Evolutionary conservation across 2,888 invertebrate genomes (phyloP).

Genomic region (Conus canariensis): DNA sequence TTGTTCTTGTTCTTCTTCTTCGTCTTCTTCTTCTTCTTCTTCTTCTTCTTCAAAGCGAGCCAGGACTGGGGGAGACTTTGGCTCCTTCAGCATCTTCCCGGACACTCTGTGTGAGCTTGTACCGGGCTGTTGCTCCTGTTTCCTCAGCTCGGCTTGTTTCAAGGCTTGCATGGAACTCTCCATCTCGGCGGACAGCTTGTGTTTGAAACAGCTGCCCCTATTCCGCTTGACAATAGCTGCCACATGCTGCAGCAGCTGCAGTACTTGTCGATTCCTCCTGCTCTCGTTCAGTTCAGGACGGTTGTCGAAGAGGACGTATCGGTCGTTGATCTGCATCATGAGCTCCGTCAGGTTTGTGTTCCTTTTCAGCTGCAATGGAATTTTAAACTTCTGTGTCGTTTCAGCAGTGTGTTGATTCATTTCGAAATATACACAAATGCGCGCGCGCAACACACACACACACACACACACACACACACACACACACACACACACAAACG

Average conservation of each 20-base stretch:
- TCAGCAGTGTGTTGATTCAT: neutral
- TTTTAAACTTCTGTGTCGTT: no score
- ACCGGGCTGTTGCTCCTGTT: neutral
- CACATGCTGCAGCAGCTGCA: neutral
- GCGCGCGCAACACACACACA: neutral
- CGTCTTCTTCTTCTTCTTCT: no score
- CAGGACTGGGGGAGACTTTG: no score
- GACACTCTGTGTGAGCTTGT: no score
- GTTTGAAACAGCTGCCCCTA: neutral
- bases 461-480: neutral
- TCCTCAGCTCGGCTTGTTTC: neutral
- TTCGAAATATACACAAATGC: neutral
- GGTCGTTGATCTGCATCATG: neutral
- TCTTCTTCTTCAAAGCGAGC: no score
- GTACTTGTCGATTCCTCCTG: no score
- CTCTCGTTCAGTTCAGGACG: neutral
- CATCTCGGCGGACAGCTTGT: neutral
- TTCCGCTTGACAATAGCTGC: neutral
- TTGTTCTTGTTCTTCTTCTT: no score
- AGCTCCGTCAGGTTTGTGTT: neutral
- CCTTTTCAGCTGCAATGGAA: neutral
- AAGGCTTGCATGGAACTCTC: neutral
- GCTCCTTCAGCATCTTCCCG: no score
- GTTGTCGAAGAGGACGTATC: conserved; percentile 22
- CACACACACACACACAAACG: neutral